Percentiles rank a stretch among this genome's conserved stretches.
phyloP scores from a whole-genome alignment of 2,797 vertebrate species.

The Tolypeutes matacus region DNA sequence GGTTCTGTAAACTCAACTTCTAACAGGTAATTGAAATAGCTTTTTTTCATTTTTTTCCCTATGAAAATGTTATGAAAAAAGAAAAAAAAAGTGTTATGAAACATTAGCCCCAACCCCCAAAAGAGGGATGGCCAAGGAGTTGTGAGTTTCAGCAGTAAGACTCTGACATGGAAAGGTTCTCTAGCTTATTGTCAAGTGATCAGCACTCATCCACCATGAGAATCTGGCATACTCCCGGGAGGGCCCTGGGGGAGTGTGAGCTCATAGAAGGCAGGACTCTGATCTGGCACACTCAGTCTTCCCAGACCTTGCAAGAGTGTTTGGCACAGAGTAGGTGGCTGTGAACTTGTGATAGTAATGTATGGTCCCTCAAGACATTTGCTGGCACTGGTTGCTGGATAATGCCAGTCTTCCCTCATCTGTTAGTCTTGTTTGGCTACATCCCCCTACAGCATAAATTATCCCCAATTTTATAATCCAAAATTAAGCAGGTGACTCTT shows the following conservation, averaged over 20 bases:
- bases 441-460: not conserved
- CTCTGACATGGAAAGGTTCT: not conserved
- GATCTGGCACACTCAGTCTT: not conserved
- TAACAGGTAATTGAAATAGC: conserved; percentile 78
- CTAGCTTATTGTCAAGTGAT: not conserved
- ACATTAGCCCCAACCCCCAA: conserved; percentile 47
- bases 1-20: conserved; percentile 77
- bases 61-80: conserved; percentile 35
- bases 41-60: conserved; percentile 67
- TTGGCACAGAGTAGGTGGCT: not conserved
- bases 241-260: not conserved
- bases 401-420: not conserved
- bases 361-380: not conserved
- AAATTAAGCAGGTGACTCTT: not conserved
- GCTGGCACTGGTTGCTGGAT: not conserved
- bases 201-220: not conserved
- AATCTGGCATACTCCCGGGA: not conserved
- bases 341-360: not conserved
- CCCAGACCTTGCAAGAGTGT: not conserved
- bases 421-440: not conserved
- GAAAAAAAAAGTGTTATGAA: conserved; percentile 73
- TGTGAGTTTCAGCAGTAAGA: conserved; percentile 43
- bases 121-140: conserved; percentile 28
- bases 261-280: not conserved
- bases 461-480: not conserved